Base-by-base conservation (phyloP, 2,797 vertebrate species). In the Epinephelus coioides region DNA sequence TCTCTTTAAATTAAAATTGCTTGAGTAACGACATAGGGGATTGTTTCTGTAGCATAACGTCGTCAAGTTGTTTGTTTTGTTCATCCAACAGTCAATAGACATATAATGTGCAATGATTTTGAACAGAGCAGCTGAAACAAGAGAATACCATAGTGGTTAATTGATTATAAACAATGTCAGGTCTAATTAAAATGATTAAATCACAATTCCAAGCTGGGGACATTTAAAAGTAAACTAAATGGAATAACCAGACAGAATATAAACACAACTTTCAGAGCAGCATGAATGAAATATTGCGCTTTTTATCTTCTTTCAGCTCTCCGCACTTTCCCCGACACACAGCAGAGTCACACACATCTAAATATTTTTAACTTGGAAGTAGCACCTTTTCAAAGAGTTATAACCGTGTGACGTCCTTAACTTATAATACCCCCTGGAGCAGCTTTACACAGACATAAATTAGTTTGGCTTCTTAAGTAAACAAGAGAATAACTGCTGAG, bases 361-460 rank as follows among this genome's bases (percentile, higher is more conserved):
- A 85, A 83, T 64, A 79, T 64, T 71, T 82, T 47, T 51, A 70
- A 5, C 49, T 61, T 50, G 14, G 50, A 23, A 2, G 2, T 5
- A 13, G 18, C 23, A 34, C 10, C 14, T n/a, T 56, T 47, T 34
- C 7, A 64, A 73, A 47, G 34, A 34, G 34, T 34, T 34, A 34
- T 8, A 34, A 34, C 34, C 2, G 34, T 8, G 34, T 8, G 34
- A 34, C 7, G 34, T 34, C 69, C 57, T 53, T 38, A 63, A 71
- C 47, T 11, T 69, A 34, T 67, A 34, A 34, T 34, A 8, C 34
- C 21, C 50, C 25, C 1, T 1, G 2, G 6, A 64, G 38, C 60
- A 30, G 49, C 73, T 73, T 57, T 4, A 71, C 56, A 50, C 38
- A 30, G 3, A 21, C n/a, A 13, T 81, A 50, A 68, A 75, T 84